Evolutionary conservation across 2,113 vertebrate genomes (phyloP).

Genomic region (Anthoscopus minutus): DNA sequence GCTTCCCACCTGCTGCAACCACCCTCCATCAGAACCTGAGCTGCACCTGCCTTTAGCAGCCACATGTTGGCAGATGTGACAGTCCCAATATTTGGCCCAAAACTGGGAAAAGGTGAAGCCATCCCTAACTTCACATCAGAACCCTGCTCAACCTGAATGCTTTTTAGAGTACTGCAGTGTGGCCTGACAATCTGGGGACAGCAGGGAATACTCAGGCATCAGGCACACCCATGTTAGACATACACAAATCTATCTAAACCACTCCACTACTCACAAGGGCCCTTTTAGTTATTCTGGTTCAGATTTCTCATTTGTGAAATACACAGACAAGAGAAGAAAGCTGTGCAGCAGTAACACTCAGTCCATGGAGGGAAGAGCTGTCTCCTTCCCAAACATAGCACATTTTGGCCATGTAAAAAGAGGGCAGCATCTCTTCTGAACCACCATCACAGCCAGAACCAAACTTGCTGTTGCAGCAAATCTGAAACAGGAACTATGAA

Average conservation of each 20-base stretch:
- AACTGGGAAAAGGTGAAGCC: not conserved
- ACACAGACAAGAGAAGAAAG: not conserved
- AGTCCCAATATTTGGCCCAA: fast-evolving
- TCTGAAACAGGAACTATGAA: not conserved
- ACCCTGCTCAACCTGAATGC: not conserved
- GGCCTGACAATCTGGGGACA: not conserved
- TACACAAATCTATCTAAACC: not conserved
- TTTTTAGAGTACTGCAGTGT: not conserved
- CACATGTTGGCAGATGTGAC: not conserved
- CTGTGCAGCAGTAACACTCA: not conserved
- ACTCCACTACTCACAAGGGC: not conserved
- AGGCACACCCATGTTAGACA: not conserved
- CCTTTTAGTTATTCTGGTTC: not conserved
- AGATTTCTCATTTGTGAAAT: not conserved
- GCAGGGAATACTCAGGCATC: not conserved
- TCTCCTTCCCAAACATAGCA: not conserved
- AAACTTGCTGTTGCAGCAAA: not conserved
- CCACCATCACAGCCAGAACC: not conserved
- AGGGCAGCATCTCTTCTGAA: not conserved
- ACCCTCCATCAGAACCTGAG: not conserved
- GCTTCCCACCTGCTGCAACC: no score
- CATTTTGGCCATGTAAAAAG: not conserved
- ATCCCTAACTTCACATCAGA: not conserved
- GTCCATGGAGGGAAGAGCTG: not conserved
- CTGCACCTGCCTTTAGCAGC: not conserved